Evolutionary conservation across 64 coral and sea anemone species (phyloP).

Genomic region (Dendrophyllia cribrosa): DNA sequence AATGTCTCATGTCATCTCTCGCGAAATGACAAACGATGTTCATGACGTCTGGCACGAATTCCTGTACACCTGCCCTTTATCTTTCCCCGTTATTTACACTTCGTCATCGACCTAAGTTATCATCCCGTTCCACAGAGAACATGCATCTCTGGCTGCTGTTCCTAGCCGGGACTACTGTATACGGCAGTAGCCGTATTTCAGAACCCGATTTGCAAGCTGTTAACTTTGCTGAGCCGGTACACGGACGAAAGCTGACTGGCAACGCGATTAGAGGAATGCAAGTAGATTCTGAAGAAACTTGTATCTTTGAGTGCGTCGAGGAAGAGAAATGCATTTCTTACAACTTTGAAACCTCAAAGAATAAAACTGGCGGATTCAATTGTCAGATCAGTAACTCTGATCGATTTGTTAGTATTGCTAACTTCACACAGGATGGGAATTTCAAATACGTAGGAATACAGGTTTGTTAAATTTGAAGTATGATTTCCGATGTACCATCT

Average conservation of each 20-base stretch:
- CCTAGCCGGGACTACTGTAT: background rate
- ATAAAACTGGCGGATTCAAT: background rate
- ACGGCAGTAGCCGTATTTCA: background rate
- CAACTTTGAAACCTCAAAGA: background rate
- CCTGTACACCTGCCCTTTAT: too few relatives aligned
- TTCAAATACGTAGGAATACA: background rate
- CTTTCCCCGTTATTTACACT: too few relatives aligned
- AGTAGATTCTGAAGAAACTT: background rate
- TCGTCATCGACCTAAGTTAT: too few relatives aligned
- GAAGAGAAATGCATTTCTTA: conserved; percentile 3
- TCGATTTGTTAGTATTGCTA: background rate
- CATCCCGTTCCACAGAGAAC: background rate
- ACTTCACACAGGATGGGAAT: background rate
- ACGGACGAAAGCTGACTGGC: background rate
- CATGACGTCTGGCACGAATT: too few relatives aligned
- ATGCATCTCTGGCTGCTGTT: background rate
- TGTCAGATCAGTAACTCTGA: background rate
- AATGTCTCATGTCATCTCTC: too few relatives aligned
- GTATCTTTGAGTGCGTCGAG: background rate
- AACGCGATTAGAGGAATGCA: background rate
- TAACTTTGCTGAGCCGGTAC: background rate
- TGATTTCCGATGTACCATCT: too few relatives aligned
- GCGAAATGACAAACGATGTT: too few relatives aligned
- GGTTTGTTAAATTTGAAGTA: background rate
- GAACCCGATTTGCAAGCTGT: background rate